These are phyloP conservation scores for Caenorhabditis becei DNA, from an alignment of 2,888 invertebrate species.

Conservation along the genomic window DNA sequence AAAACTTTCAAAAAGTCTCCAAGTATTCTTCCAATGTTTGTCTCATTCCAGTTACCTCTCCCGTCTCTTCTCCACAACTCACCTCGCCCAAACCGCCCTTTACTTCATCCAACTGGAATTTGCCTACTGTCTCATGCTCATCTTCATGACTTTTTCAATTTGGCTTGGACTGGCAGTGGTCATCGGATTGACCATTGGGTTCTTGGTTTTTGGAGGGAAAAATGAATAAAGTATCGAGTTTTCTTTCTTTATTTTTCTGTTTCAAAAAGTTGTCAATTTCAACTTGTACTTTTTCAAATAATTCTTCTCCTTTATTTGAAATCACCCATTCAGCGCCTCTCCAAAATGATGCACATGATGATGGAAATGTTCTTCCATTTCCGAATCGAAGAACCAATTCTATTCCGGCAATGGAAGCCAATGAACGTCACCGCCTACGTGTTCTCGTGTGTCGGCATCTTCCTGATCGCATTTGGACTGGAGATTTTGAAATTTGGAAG, in stretches of 20 bases:
- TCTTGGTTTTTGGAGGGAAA: constrained; percentile 74
- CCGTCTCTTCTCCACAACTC: constrained; percentile 66
- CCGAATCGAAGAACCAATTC: constrained; percentile 73
- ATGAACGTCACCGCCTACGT: constrained; percentile 67
- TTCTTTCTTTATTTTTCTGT: constrained; percentile 5
- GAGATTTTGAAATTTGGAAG: constrained; percentile 69
- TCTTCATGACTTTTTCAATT: constrained; percentile 80
- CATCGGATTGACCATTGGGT: constrained; percentile 72
- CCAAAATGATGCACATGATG: constrained; percentile 60
- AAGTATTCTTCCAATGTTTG: too few species aligned
- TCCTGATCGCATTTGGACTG: constrained; percentile 64
- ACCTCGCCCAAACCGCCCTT: constrained; percentile 75
- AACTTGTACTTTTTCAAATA: constrained; percentile 2
- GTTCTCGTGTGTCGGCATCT: constrained; percentile 74
- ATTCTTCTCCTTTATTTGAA: background rate
- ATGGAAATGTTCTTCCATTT: constrained; percentile 81
- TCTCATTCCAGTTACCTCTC: constrained; percentile 50
- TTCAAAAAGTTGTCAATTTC: background rate
- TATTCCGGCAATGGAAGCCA: constrained; percentile 75
- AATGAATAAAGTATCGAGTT: constrained; percentile 22
- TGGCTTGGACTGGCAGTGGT: constrained; percentile 78
- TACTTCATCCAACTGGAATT: constrained; percentile 75
- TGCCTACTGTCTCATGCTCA: constrained; percentile 78
- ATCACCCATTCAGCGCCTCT: background rate
- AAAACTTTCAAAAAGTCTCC: too few species aligned